phyloP scores from a whole-genome alignment of 2,113 vertebrate species.

The Apodemus speciosus region DNA sequence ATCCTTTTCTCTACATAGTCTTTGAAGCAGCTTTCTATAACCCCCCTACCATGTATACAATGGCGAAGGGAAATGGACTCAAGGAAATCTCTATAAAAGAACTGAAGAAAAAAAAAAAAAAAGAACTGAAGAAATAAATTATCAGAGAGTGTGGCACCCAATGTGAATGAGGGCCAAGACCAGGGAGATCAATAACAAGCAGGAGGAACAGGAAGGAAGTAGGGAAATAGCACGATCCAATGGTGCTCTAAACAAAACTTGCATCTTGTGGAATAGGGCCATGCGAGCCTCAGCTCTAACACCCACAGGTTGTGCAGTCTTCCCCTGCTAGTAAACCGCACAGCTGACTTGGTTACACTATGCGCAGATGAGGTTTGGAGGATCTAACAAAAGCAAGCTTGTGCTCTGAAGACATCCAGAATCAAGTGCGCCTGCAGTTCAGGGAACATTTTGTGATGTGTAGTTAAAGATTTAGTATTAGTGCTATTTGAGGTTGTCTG shows the following conservation, averaged over 20 bases:
- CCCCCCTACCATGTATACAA: not conserved
- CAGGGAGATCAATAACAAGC: too few relatives aligned
- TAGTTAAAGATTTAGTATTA: not conserved
- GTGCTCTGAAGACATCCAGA: not conserved
- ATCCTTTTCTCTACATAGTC: not conserved
- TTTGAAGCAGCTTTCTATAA: not conserved
- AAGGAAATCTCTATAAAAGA: not conserved
- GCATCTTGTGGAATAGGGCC: not conserved
- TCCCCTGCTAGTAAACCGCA: not conserved
- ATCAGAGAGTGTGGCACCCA: not conserved
- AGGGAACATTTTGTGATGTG: not conserved
- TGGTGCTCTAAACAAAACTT: not conserved
- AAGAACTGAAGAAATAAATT: constrained; percentile 11
- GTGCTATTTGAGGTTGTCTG: not conserved
- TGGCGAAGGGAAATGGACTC: not conserved
- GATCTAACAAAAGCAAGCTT: not conserved
- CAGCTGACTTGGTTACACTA: not conserved
- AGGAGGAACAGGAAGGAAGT: not conserved
- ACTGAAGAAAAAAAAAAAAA: not conserved
- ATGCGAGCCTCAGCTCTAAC: not conserved
- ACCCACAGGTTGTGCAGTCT: not conserved
- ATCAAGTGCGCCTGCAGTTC: not conserved
- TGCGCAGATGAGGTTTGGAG: not conserved
- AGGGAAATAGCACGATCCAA: not conserved
- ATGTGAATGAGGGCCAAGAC: not conserved